Evolutionary conservation across 2,797 vertebrate species (phyloP).

Genomic region (Hozukius guyotensis): DNA sequence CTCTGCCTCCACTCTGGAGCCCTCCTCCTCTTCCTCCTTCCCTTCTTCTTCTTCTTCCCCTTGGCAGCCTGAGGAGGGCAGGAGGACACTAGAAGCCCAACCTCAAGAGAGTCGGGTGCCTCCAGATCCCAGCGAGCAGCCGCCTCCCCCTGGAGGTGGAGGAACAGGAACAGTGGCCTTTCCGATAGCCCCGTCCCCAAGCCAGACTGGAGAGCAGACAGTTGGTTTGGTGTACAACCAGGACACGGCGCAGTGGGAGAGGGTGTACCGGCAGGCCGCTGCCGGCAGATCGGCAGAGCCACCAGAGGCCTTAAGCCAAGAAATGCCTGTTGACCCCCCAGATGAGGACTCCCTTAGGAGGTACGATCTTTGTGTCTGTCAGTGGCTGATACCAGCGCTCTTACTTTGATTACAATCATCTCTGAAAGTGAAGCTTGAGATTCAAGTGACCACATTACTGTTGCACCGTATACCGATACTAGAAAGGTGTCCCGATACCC

Average conservation of each 20-base stretch:
- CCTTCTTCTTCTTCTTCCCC: conserved; percentile 82
- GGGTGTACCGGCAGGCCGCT: conserved; percentile 92
- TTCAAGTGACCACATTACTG: too few species aligned
- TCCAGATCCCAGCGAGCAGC: conserved; percentile 63
- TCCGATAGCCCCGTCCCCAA: conserved; percentile 74
- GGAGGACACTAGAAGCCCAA: conserved; percentile 84
- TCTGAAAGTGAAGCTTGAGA: neutral
- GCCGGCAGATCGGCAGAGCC: conserved; percentile 88
- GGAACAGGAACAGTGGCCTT: conserved; percentile 60
- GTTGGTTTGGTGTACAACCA: conserved; percentile 98
- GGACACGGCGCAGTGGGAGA: conserved; percentile 96
- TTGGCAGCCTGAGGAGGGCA: conserved; percentile 88
- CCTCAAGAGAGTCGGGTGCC: conserved; percentile 83
- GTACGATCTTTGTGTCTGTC: conserved; percentile 74
- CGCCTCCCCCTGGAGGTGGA: conserved; percentile 30
- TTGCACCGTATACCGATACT: too few species aligned
- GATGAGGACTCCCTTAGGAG: conserved; percentile 98
- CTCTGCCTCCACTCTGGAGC: conserved; percentile 72
- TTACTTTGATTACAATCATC: neutral
- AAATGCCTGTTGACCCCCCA: conserved; percentile 96
- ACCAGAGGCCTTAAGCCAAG: conserved; percentile 98
- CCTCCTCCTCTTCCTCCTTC: conserved; percentile 58
- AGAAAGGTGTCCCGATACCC: too few species aligned
- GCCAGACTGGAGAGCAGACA: conserved; percentile 90
- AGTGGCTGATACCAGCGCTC: neutral